phyloP scores from a whole-genome alignment of 2,888 invertebrate species.

The Ophion ventricosus region DNA sequence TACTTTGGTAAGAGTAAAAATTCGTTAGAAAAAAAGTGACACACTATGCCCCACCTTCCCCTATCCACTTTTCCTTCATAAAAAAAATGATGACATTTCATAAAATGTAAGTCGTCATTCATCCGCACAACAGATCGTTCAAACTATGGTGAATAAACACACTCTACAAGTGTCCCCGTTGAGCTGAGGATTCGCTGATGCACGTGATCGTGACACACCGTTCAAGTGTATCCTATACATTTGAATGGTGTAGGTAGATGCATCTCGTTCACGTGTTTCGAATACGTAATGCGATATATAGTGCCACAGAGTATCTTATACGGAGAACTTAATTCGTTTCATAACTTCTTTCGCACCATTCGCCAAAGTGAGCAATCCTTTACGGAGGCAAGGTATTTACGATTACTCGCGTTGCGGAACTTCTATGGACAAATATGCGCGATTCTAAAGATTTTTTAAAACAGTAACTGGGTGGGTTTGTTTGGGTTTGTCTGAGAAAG shows the following conservation, averaged over 20 bases:
- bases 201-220: conserved; percentile 49
- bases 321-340: background rate
- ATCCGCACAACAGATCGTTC: background rate
- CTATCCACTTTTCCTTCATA: background rate
- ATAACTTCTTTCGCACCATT: background rate
- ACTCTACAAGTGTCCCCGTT: background rate
- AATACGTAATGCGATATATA: conserved; percentile 35
- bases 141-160: background rate
- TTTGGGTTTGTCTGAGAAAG: too few relatives aligned
- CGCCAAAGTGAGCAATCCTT: background rate
- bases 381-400: too few relatives aligned
- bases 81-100: background rate
- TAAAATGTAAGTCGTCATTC: background rate
- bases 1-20: too few relatives aligned
- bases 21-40: too few relatives aligned
- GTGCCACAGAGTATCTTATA: background rate
- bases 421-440: too few relatives aligned
- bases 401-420: too few relatives aligned
- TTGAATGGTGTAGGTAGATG: conserved; percentile 24
- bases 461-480: too few relatives aligned
- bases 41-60: too few relatives aligned
- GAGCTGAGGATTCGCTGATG: background rate
- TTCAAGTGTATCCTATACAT: conserved; percentile 30
- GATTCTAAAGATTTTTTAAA: too few relatives aligned
- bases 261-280: conserved; percentile 44